Evolutionary conservation across 2,888 invertebrate species (phyloP), one percentile per base, ranked within the genome.

Genomic region (Chorisops tibialis): DNA sequence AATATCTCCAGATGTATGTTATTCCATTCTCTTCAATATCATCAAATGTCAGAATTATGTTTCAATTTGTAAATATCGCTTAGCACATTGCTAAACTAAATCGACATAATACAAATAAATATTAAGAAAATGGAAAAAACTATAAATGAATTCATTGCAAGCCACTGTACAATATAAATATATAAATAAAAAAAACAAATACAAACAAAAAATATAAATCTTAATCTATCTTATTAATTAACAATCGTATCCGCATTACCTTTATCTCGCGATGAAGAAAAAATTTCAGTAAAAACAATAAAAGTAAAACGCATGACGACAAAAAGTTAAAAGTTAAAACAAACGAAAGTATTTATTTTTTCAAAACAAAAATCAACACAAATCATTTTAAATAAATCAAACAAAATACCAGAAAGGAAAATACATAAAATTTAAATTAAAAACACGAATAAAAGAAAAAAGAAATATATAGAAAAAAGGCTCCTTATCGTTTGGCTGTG

Each of bases 401-500:
- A 59, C 24, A 45, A 56, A 63, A 19, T 59, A 48, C 47, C 37
- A 21, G 56, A 22, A 60, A 50, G 41, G 30, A 59, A 50, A 41
- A 30, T 14, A 62, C 12, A 56, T 35, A 56, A 65, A 59, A 35
- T 24, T n/a, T n/a, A 62, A 61, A 52, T 50, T n/a, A 61, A 61
- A 66, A 49, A 56, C 18, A 56, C n/a, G 12, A 22, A 54, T 22
- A 67, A 64, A 65, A 59, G 47, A 30, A 56, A 56, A 54, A 56
- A 48, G 21, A 62, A 41, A 62, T 56, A 54, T 39, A 59, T 52
- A 59, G 21, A 63, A 45, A 45, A 61, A 51, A 61, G 64, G 65
- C 67, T 67, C 67, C 65, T 63, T 65, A 67, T 67, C 66, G 65
- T 65, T 67, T 67, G 67, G 67, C 67, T 67, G 67, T 67, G 67